These are phyloP conservation scores for Polydrusus cervinus DNA, from an alignment of 2,888 invertebrate species.

Conservation along the genomic window DNA sequence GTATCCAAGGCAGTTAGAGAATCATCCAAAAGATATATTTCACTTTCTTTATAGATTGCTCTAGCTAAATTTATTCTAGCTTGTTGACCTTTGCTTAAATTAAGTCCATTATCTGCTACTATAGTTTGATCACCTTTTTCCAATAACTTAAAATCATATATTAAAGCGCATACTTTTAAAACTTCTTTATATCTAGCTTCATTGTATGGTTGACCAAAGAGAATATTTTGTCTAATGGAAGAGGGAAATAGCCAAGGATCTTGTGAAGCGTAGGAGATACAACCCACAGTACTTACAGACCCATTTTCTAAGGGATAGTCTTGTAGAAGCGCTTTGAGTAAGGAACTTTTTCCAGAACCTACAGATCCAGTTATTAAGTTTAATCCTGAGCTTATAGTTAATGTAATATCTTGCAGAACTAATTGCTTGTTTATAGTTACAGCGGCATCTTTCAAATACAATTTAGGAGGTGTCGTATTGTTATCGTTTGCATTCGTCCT, in stretches of 20 bases:
- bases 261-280: constrained; percentile 75
- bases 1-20: constrained; percentile 92
- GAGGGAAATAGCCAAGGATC: constrained; percentile 77
- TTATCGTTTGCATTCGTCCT: constrained; percentile 47
- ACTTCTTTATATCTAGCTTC: constrained; percentile 64
- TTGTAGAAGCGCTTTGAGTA: constrained; percentile 70
- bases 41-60: constrained; percentile 86
- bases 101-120: constrained; percentile 84
- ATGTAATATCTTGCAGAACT: constrained; percentile 42
- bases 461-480: constrained; percentile 55
- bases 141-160: constrained; percentile 81
- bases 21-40: constrained; percentile 90
- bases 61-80: constrained; percentile 90
- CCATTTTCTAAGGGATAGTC: constrained; percentile 70
- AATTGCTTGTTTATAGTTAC: constrained; percentile 60
- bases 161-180: constrained; percentile 79
- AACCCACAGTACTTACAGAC: constrained; percentile 71
- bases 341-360: constrained; percentile 78
- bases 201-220: constrained; percentile 80
- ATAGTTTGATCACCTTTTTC: constrained; percentile 86
- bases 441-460: constrained; percentile 58
- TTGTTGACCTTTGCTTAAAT: constrained; percentile 86
- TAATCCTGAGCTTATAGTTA: constrained; percentile 62
- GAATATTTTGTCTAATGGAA: constrained; percentile 83
- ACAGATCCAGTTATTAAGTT: constrained; percentile 79